These are phyloP conservation scores for Adelphocoris suturalis DNA, from an alignment of 2,888 invertebrate species.

Conservation along the genomic window DNA sequence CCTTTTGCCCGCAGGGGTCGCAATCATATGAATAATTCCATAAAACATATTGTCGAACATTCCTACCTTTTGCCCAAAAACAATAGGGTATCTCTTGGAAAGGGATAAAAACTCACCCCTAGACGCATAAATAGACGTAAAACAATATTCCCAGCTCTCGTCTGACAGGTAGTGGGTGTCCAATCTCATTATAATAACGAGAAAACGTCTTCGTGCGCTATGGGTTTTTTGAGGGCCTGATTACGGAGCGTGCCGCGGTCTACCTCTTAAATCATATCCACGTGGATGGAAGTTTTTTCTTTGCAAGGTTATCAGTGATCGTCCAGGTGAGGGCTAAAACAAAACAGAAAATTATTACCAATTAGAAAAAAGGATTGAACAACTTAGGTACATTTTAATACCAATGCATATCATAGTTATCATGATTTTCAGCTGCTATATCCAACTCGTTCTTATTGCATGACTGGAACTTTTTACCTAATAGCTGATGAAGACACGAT, in stretches of 20 bases:
- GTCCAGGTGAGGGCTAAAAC: not conserved
- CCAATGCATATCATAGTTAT: too few relatives aligned
- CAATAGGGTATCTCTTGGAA: not conserved
- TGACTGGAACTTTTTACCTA: too few relatives aligned
- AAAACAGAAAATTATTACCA: not conserved
- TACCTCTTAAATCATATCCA: constrained; percentile 27
- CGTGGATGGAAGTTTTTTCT: constrained; percentile 22
- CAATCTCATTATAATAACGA: constrained; percentile 26
- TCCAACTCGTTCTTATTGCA: too few relatives aligned
- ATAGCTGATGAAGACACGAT: too few relatives aligned
- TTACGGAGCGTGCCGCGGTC: constrained; percentile 4
- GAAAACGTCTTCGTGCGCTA: constrained; percentile 13
- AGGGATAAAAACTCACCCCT: not conserved
- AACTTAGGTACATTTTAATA: too few relatives aligned
- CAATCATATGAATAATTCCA: constrained; percentile 25
- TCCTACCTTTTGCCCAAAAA: constrained; percentile 19
- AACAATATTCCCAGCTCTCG: not conserved
- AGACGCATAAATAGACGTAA: constrained; percentile 42
- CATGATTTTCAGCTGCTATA: too few relatives aligned
- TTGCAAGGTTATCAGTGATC: not conserved
- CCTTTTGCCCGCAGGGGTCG: not conserved
- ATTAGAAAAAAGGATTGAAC: too few relatives aligned
- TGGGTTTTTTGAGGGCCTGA: not conserved
- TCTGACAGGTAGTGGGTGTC: constrained; percentile 38
- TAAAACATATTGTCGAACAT: constrained; percentile 12